Evolutionary conservation across 2,888 invertebrate genomes (phyloP).

Genomic region (Xylota segnis): DNA sequence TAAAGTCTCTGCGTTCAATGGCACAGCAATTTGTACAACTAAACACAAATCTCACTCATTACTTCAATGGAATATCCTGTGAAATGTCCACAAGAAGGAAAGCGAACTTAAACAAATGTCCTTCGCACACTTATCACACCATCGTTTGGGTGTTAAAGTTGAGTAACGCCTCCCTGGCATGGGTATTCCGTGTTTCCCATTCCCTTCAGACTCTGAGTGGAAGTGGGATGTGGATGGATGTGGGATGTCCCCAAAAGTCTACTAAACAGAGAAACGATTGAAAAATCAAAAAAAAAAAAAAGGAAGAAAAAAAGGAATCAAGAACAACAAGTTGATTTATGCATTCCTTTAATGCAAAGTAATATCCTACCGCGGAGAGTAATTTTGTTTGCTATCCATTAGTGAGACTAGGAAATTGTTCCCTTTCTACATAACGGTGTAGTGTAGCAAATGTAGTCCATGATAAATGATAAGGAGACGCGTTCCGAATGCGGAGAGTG

Average conservation of each 20-base stretch:
- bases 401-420: not conserved
- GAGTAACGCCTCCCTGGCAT: conserved; percentile 23
- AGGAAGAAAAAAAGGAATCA: too few relatives aligned
- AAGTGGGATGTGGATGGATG: conserved; percentile 10
- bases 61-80: not conserved
- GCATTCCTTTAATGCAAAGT: conserved; percentile 1
- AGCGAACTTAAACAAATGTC: not conserved
- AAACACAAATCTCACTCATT: not conserved
- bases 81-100: not conserved
- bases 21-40: conserved; percentile 2
- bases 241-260: too few relatives aligned
- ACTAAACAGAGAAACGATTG: conserved; percentile 6
- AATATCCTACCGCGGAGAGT: conserved; percentile 4
- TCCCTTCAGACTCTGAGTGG: not conserved
- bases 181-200: not conserved
- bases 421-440: not conserved
- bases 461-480: conserved; percentile 32
- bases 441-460: not conserved
- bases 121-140: conserved; percentile 1
- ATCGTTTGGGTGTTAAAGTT: conserved; percentile 28
- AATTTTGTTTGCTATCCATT: conserved; percentile 30
- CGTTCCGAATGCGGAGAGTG: not conserved
- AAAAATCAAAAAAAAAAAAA: conserved; percentile 5
- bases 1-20: not conserved
- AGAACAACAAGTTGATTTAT: conserved; percentile 35